Percentiles rank a stretch among this genome's conserved stretches.
phyloP scores from a whole-genome alignment of 1,140 invertebrate genomes.

The Bombyx mori region ASM3026992v2 NC_085111.1:16392001-16392500 shows the following conservation, averaged over 20 bases:
- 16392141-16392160: too few species aligned
- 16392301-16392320: conserved; percentile 2
- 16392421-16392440: neutral
- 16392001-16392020: too few species aligned
- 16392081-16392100: too few species aligned
- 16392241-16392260: conserved; percentile 75
- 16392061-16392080: too few species aligned
- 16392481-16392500: too few species aligned
- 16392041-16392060: too few species aligned
- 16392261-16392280: conserved; percentile 75
- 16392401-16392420: neutral
- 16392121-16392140: too few species aligned
- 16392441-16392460: too few species aligned
- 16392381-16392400: neutral
- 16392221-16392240: conserved; percentile 74
- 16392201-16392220: conserved; percentile 46
- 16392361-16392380: neutral
- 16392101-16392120: too few species aligned
- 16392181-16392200: conserved; percentile 2
- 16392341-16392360: conserved; percentile 13
- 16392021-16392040: too few species aligned
- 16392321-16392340: conserved; percentile 39
- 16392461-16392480: too few species aligned
- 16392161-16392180: neutral
- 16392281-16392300: conserved; percentile 55